Conservation (phyloP, 2,888 invertebrate genomes). For the Melinaea menophilus region DNA sequence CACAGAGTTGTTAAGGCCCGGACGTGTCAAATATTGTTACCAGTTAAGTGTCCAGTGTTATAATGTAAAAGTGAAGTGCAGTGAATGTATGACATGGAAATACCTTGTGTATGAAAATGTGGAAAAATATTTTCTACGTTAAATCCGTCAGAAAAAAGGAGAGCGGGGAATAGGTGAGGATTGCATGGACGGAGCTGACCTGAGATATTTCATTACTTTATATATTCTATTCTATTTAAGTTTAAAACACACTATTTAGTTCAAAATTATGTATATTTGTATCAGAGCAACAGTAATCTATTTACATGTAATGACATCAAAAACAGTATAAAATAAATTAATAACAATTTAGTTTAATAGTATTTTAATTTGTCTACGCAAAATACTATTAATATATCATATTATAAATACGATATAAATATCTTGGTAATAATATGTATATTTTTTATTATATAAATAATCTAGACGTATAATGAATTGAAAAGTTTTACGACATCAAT, state of each 20-base stretch:
- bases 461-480: not conserved
- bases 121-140: slow-evolving; percentile 63
- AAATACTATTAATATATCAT: not conserved
- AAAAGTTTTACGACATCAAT: not conserved
- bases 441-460: not conserved
- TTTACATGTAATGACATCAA: too few species aligned
- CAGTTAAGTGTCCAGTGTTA: slow-evolving; percentile 8
- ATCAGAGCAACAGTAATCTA: too few species aligned
- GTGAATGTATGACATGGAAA: slow-evolving; percentile 48
- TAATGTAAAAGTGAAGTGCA: slow-evolving; percentile 32
- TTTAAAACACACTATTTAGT: not conserved
- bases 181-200: not conserved
- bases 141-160: slow-evolving; percentile 74
- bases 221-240: not conserved
- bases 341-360: too few species aligned
- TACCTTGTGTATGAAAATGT: slow-evolving; percentile 60
- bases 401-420: too few species aligned
- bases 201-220: not conserved
- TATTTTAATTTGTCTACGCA: not conserved
- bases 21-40: slow-evolving; percentile 22
- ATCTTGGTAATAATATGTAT: not conserved
- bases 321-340: too few species aligned
- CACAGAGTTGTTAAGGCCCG: slow-evolving; percentile 3
- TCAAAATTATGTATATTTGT: not conserved
- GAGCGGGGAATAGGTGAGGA: slow-evolving; percentile 56